Evolutionary conservation across 2,888 invertebrate species (phyloP), one percentile per base, ranked within the genome.

Genomic region (Venustoraphidia nigricollis): DNA sequence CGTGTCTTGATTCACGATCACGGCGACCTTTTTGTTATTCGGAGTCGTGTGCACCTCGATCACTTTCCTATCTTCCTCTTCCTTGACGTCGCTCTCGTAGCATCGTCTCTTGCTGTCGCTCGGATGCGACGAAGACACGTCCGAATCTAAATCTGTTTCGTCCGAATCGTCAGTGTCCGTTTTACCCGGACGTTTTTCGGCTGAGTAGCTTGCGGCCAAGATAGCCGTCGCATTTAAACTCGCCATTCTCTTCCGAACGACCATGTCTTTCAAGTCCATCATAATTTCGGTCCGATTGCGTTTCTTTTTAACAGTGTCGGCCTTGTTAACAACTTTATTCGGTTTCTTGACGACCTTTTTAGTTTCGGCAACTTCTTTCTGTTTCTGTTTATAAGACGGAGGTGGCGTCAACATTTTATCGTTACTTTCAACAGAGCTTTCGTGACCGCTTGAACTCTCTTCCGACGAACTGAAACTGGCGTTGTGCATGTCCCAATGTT

Each of bases 181-280:
- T 11, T 73, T 73, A 44, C 60, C 60, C 36, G 59, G 58, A 35
- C 69, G 65, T 60, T 81, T 87, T 63, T 89, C 88, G 40, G 70
- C 68, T 2, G 75, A 76, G 59, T 91, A 91, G 54, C 88, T 89
- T 14, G 91, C 91, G 0, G 90, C 89, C 54, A 92, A 72, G 58
- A 92, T 91, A 14, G 92, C 92, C 36, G 86, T 83, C 10, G 92
- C 92, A 64, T 92, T 92, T 35, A 92, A 69, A 62, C 89, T 89
- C 14, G 92, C 92, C 90, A 92, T 90, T 35, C 92, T 76, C 62
- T 91, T 92, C 56, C 85, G 77, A 11, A 90, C 89, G 8, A 90
- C 82, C 79, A 89, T 87, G 56, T 89, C 89, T 59, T 86, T 86
- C 44, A 89, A 70, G 59, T 88, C 88, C 83, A 85, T 84, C 34